Conservation (phyloP, 2,113 vertebrate genomes). For the Gallinago paraguaiae region DNA sequence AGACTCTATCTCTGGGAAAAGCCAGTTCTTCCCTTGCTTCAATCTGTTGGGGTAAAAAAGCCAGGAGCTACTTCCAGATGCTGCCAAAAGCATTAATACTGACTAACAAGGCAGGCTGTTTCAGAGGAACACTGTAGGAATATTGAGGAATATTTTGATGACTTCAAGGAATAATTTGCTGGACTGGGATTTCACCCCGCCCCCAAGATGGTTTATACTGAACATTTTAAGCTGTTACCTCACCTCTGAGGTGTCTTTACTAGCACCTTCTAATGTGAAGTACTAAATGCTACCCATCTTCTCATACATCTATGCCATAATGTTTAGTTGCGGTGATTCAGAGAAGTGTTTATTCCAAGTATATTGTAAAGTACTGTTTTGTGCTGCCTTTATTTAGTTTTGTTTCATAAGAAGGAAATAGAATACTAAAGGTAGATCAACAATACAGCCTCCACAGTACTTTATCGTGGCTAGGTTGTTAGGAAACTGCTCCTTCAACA, state of each 20-base stretch:
- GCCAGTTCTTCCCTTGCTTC: neutral
- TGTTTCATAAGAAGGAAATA: neutral
- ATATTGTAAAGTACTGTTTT: neutral
- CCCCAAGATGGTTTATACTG: neutral
- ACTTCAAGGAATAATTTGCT: neutral
- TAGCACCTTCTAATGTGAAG: neutral
- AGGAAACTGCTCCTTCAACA: neutral
- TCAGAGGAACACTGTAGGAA: neutral
- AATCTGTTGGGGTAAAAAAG: neutral
- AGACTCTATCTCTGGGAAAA: neutral
- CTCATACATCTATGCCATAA: neutral
- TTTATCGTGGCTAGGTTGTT: neutral
- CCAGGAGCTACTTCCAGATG: neutral
- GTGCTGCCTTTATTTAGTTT: neutral
- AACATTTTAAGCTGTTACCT: neutral
- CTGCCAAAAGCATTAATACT: neutral
- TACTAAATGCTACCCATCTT: neutral
- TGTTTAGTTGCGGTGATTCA: neutral
- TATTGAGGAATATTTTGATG: accelerated
- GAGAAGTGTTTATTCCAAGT: neutral
- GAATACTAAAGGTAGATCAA: neutral
- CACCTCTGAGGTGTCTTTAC: neutral
- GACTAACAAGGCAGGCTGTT: neutral
- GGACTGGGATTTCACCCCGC: neutral
- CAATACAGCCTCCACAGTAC: neutral